Evolutionary conservation across 2,888 invertebrate species (phyloP), one percentile per base, ranked within the genome.

Genomic region (Amitus sp.): DNA sequence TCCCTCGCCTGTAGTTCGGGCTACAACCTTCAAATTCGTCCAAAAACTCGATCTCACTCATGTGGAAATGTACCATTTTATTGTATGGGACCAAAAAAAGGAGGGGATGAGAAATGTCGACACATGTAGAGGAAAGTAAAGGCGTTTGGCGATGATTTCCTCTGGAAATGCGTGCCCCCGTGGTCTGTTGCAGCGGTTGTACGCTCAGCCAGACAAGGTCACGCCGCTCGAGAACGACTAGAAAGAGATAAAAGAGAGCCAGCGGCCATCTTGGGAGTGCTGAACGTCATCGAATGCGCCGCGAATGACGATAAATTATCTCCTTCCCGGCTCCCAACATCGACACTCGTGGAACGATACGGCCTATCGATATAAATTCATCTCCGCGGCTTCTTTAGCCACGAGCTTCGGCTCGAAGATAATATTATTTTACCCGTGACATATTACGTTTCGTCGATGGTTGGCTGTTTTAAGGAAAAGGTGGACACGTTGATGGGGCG

Each of bases 161-260:
- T 47, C 50, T 54, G 39, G 33, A 52, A 56, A 56, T 49, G 52
- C 47, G 57, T 48, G 53, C 12, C n/a, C n/a, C 46, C 42, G 43
- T 50, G 50, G 50, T 30, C 30, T 39, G 50, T 43, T 39, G 47
- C 23, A 13, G 37, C 65, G 67, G 68, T 37, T 39, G 57, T 56
- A 55, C 52, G 67, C 69, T 70, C 73, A 69, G 74, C 73, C 77
- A 78, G 80, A 80, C 81, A 81, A 81, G 81, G 81, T 80, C 81
- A 79, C 75, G 80, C 79, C 74, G 80, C 73, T 75, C 76, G 73
- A 74, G 72, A 64, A 70, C 73, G 70, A 66, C 64, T 70, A 67
- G 54, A 20, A 17, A 27, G 28, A 47, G 15, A 51, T 42, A 52
- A 19, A 51, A 18, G 48, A 28, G 34, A 56, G 52, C 60, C 45